Percentiles rank a stretch among this genome's conserved stretches.
Evolutionary conservation across 1,140 invertebrate genomes (phyloP).

Genomic region (Heterodera schachtii): DNA sequence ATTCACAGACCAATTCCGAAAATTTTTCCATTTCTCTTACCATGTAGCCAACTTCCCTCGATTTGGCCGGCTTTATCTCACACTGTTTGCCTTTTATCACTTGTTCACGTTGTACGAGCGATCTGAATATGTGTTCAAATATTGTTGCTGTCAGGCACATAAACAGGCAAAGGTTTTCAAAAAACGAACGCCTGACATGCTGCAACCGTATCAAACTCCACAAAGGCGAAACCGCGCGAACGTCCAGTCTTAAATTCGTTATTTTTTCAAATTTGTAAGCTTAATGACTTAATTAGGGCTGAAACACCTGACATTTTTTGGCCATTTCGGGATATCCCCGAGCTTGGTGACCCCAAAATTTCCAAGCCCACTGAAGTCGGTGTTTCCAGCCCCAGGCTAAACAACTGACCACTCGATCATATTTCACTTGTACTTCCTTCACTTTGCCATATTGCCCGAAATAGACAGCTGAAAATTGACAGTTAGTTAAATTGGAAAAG

Average conservation of each 20-base stretch:
- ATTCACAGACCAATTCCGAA: not conserved
- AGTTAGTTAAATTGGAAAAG: no score
- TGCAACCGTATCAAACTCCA: slow-evolving; percentile 62
- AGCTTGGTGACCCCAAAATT: no score
- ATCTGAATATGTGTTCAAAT: slow-evolving; percentile 6
- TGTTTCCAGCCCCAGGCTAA: no score
- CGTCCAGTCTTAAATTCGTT: slow-evolving; percentile 28
- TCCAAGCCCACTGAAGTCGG: no score
- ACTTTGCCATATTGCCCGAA: slow-evolving; percentile 64
- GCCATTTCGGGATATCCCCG: no score
- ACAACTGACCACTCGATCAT: slow-evolving; percentile 57
- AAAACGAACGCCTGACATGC: slow-evolving; percentile 49
- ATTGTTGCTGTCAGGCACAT: not conserved
- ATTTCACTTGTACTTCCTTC: slow-evolving; percentile 63
- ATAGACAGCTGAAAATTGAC: slow-evolving; percentile 21
- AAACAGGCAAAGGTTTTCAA: not conserved
- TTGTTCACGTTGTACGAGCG: slow-evolving; percentile 60
- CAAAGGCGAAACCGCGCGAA: slow-evolving; percentile 64
- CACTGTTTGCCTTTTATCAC: slow-evolving; percentile 61
- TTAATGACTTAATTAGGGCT: not conserved
- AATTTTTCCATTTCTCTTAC: not conserved
- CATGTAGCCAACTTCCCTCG: slow-evolving; percentile 49
- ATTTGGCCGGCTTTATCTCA: slow-evolving; percentile 65
- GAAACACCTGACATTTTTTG: no score
- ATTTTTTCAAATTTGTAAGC: not conserved